Evolutionary conservation across 1,140 invertebrate genomes (phyloP).

Genomic region (Drosophila murphyi): DNA sequence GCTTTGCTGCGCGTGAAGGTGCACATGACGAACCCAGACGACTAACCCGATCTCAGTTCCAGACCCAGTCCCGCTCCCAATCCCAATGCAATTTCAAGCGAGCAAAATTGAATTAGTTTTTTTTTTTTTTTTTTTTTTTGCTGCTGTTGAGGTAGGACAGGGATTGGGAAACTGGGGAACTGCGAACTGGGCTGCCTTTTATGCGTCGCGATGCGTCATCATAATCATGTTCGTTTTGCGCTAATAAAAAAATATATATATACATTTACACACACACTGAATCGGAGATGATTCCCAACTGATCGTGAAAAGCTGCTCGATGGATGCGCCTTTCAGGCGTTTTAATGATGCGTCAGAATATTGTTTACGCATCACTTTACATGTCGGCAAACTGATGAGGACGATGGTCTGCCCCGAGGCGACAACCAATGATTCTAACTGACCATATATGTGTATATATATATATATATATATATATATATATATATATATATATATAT

Average conservation of each 20-base stretch:
- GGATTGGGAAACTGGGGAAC: constrained; percentile 31
- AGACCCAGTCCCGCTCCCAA: background rate
- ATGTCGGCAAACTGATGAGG: constrained; percentile 70
- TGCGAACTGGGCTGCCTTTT: constrained; percentile 29
- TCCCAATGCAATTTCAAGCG: constrained; percentile 49
- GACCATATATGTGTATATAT: constrained; percentile 3
- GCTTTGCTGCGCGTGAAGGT: constrained; percentile 69
- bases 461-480: no score
- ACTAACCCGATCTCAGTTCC: constrained; percentile 20
- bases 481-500: no score
- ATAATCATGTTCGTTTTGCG: constrained; percentile 75
- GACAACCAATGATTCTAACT: constrained; percentile 4
- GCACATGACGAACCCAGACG: constrained; percentile 67
- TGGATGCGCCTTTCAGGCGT: constrained; percentile 69
- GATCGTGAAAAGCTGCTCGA: constrained; percentile 59
- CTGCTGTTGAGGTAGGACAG: constrained; percentile 67
- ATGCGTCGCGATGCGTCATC: constrained; percentile 70
- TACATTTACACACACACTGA: constrained; percentile 13
- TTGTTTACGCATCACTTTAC: constrained; percentile 83
- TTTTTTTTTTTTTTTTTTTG: constrained; percentile 64
- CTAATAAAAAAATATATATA: constrained; percentile 40
- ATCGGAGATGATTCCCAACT: constrained; percentile 51
- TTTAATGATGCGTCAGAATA: constrained; percentile 83
- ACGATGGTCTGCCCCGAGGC: background rate
- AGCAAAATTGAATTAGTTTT: constrained; percentile 75